Evolutionary conservation across 2,888 invertebrate genomes (phyloP).

Genomic region (Corbicula japonica): DNA sequence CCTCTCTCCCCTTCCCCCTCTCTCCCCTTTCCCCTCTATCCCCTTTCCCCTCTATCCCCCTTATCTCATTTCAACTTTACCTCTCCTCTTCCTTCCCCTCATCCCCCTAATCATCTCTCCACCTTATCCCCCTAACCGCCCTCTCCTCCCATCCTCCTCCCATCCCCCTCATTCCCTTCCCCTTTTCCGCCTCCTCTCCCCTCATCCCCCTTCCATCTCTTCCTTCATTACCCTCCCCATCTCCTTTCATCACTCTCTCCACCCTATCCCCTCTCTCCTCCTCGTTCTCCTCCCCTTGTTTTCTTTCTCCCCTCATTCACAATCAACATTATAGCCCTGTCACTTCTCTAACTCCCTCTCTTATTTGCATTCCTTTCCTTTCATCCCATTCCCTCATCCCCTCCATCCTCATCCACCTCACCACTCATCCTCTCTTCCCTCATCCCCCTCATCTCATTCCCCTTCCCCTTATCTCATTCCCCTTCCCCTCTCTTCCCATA

Average conservation of each 20-base stretch:
- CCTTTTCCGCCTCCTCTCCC: neutral
- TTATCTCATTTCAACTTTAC: neutral
- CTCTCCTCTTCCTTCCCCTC: neutral
- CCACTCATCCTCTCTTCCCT: neutral
- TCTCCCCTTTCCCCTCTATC: neutral
- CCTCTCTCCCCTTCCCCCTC: neutral
- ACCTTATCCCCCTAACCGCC: neutral
- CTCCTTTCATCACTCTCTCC: neutral
- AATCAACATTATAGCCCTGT: neutral
- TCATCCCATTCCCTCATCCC: neutral
- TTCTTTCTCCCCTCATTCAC: neutral
- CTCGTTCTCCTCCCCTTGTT: neutral
- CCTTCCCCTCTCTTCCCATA: neutral
- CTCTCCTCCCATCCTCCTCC: neutral
- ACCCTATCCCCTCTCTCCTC: neutral
- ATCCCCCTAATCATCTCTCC: neutral
- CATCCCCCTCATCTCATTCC: neutral
- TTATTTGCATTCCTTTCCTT: neutral
- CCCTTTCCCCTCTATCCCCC: neutral
- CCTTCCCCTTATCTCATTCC: neutral
- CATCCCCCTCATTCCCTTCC: neutral
- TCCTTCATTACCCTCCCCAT: neutral
- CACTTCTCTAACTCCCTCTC: neutral
- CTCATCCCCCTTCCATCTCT: neutral
- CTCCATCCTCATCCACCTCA: neutral